These are phyloP conservation scores for Diplodus sargus DNA, from an alignment of 2,797 vertebrate species.

Conservation along the genomic window DNA sequence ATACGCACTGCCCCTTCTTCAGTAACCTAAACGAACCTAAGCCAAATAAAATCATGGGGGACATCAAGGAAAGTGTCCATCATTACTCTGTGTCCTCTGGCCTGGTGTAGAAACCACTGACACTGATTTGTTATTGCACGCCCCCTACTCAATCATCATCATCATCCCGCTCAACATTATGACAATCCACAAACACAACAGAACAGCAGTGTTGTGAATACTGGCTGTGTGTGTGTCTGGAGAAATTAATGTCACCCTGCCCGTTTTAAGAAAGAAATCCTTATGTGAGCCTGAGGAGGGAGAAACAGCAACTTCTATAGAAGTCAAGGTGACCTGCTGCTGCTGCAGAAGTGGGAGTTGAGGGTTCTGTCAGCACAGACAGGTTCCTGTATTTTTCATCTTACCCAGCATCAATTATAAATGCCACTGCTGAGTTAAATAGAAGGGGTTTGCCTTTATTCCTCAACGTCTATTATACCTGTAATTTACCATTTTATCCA, in stretches of 20 bases:
- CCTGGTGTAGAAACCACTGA: background rate
- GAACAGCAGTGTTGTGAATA: background rate
- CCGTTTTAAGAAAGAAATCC: conserved; percentile 3
- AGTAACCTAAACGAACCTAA: too few species aligned
- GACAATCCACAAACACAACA: conserved; percentile 3
- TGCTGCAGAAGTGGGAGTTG: conserved; percentile 32
- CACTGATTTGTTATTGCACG: background rate
- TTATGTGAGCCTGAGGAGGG: conserved; percentile 9
- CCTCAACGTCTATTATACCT: background rate
- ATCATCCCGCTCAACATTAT: background rate
- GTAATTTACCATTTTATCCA: conserved; percentile 9
- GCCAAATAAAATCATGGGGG: background rate
- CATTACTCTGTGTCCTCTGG: background rate
- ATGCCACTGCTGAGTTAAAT: conserved; percentile 10
- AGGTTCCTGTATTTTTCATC: conserved; percentile 31
- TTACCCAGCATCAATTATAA: conserved; percentile 1
- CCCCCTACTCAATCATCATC: background rate
- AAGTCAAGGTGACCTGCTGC: conserved; percentile 67
- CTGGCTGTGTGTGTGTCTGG: background rate
- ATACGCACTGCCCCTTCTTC: too few species aligned
- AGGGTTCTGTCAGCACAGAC: conserved; percentile 33
- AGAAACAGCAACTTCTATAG: conserved; percentile 31
- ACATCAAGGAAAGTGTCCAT: background rate
- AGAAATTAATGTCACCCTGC: background rate
- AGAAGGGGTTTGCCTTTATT: background rate